Base-by-base conservation (phyloP, 2,113 vertebrate genomes). In the Eleginops maclovinus region DNA sequence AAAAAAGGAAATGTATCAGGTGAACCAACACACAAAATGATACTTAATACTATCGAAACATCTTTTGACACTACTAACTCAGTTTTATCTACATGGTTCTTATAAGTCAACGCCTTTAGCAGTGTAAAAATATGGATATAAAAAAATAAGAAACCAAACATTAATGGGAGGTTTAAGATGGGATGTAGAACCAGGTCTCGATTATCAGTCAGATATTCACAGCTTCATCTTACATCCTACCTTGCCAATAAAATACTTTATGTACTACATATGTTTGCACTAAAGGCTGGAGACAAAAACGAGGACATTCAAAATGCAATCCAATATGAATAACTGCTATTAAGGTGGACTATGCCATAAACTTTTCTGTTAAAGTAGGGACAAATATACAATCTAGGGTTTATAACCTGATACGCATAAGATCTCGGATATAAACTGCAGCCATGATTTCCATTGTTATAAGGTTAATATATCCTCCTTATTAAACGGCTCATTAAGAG, bases 401-500 rank as follows among this genome's bases (percentile, higher is more conserved):
- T 36, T 36, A 4, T 14, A 3, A 53, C 22, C 24, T 41, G n/a
- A 41, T 50, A 24, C 46, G 14, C 31, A 36, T 36, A 3, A 19
- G 16, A 3, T 36, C n/a, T 56, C 1, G 0, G 16, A 75, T n/a
- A 41, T 53, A 59, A 58, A n/a, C 43, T 15, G 22, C 41, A 51
- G 63, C 22, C 43, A 26, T 24, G 12, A 11, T 53, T 46, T 49
- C 19, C 53, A 64, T 59, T 40, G 44, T 76, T 54, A 47, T 58
- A 44, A 67, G 55, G 44, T 1, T 19, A 22, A 65, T 63, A 67
- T 16, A 72, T 40, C 28, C 4, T 24, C 1, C 60, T 81, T 62
- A 68, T 70, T 26, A 54, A 24, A 77, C 56, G 22, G 26, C 61
- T 54, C 46, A 31, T 51, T 15, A 81, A 66, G 22, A 40, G 81